Conservation (phyloP, 2,797 vertebrate species). For the Microctenopoma stevenorrisi region DNA sequence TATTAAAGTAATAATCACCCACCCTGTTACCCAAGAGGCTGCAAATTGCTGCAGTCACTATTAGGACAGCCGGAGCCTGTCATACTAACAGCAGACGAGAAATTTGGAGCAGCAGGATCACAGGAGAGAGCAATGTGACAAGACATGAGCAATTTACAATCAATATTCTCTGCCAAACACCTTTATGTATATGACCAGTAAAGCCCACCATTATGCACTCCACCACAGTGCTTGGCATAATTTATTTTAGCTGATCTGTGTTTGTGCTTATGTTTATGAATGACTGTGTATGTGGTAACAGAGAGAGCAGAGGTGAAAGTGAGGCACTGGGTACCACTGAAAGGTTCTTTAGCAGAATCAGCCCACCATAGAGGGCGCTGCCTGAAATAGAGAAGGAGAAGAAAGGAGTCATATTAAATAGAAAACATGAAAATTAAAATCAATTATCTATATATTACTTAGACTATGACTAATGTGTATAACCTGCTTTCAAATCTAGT, state of each 20-base stretch:
- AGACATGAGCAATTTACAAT: constrained; percentile 63
- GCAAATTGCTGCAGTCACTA: constrained; percentile 63
- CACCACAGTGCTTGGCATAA: constrained; percentile 52
- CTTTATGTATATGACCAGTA: constrained; percentile 68
- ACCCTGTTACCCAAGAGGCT: constrained; percentile 51
- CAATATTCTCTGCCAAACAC: constrained; percentile 68
- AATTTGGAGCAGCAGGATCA: constrained; percentile 58
- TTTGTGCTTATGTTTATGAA: constrained; percentile 44
- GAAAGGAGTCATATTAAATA: no score
- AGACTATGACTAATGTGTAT: no score
- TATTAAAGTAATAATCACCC: constrained; percentile 62
- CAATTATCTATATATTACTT: no score
- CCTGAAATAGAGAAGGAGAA: no score
- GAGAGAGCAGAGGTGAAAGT: no score
- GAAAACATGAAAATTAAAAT: no score
- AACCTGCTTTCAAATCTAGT: no score
- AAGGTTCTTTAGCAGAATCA: no score
- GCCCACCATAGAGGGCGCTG: no score
- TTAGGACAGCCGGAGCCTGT: constrained; percentile 54
- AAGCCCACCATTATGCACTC: constrained; percentile 48
- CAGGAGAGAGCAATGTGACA: constrained; percentile 49
- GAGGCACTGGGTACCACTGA: no score
- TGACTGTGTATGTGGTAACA: not conserved
- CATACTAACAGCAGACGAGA: constrained; percentile 61
- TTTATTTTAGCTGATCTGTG: constrained; percentile 60